A percentile compares a stretch with the other conserved stretches of the same genome.
Evolutionary conservation across 2,113 vertebrate species (phyloP).

Genomic region (Neotoma lepida): DNA sequence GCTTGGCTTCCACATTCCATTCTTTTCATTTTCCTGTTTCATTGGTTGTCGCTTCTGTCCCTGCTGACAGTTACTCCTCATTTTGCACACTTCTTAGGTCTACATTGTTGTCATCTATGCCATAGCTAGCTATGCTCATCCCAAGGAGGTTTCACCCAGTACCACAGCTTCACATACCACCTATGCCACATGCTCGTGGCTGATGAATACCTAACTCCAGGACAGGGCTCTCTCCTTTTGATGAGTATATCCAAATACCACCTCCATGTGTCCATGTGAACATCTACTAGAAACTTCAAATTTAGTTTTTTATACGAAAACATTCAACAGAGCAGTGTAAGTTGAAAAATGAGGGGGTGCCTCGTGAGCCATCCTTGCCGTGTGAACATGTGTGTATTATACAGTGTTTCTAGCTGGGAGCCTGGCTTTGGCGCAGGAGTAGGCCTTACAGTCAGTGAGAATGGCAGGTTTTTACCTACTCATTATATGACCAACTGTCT

Average conservation of each 20-base stretch:
- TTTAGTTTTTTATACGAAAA: neutral
- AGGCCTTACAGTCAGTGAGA: neutral
- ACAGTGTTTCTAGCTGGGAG: neutral
- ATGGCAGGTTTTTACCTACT: neutral
- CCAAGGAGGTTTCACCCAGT: neutral
- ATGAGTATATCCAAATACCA: neutral
- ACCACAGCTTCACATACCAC: neutral
- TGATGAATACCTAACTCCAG: neutral
- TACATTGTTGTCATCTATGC: neutral
- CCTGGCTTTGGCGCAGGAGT: neutral
- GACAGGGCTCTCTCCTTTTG: neutral
- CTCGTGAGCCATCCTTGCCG: neutral
- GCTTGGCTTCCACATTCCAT: neutral
- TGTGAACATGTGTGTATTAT: neutral
- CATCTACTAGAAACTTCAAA: neutral
- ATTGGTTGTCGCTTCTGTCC: neutral
- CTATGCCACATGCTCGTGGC: neutral
- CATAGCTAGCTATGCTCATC: neutral
- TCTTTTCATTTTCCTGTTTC: neutral
- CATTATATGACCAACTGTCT: neutral
- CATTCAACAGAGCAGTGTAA: neutral
- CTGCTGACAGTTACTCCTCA: neutral
- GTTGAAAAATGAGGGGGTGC: neutral
- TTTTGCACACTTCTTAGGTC: neutral
- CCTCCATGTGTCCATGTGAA: neutral